Base-by-base conservation (phyloP, 2,797 vertebrate genomes). In the Lerista edwardsae region DNA sequence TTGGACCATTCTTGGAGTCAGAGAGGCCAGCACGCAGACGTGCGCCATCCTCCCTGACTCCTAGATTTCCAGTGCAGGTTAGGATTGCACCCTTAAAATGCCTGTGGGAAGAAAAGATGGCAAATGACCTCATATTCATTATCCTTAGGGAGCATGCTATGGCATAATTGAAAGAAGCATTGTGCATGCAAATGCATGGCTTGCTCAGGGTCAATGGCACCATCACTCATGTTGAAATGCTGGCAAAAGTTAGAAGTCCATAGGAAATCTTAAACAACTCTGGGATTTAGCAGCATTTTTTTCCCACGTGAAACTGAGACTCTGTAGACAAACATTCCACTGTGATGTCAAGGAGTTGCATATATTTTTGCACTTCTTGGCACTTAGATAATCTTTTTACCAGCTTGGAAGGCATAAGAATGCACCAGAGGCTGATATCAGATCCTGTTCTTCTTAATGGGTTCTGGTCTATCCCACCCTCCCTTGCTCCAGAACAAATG, bases 261-360 rank as follows among this genome's bases (percentile, higher is more conserved):
- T 81, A 81, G 29, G 59, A n/a, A 31, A 57, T 11, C 23, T 65
- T 80, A 57, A 71, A 57, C 9, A 23, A 36, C 4, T 31, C 75
- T 67, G 2, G 68, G 83, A 59, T 84, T 59, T 84, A 79, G 76
- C 76, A 79, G 57, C 76, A 79, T 17, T 62, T 44, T 23, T 27
- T 17, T n/a, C 44, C 73, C 64, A 62, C 25, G 34, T 15, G 10
- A 25, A 61, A 62, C n/a, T 62, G 75, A 69, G 80, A 47, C n/a
- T 61, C 23, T 25, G 36, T 39, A 59, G 55, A 72, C 29, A 31
- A 8, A 75, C 73, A 61, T 55, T n/a, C 69, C 36, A 71, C 68
- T 41, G 68, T 57, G 41, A 41, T 23, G 59, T 62, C 36, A 4
- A 23, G 51, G 71, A 25, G 31, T 25, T 15, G 57, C 3, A 36